Evolutionary conservation across 2,113 vertebrate genomes (phyloP).

Genomic region (Panthera uncia): DNA sequence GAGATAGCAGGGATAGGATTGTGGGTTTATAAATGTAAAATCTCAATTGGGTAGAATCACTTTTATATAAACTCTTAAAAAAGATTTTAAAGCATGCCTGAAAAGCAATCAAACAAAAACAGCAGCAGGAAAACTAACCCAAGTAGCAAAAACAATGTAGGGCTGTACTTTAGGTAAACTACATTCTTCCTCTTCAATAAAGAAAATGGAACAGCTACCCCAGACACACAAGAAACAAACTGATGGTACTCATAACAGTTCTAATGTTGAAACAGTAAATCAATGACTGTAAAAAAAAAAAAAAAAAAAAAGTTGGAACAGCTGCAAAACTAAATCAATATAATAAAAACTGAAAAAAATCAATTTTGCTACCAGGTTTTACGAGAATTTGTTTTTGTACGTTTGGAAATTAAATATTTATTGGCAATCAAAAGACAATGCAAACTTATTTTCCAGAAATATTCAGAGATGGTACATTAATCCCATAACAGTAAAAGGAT

Average conservation of each 20-base stretch:
- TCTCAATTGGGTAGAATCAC: background rate
- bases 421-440: background rate
- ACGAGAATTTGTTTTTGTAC: background rate
- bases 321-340: background rate
- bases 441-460: conserved; percentile 43
- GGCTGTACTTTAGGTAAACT: background rate
- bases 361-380: background rate
- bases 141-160: background rate
- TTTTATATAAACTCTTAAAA: background rate
- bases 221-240: background rate
- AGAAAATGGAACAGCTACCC: background rate
- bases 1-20: background rate
- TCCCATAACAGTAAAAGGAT: background rate
- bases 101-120: background rate
- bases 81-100: background rate
- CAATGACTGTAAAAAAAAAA: background rate
- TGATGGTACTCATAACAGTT: background rate
- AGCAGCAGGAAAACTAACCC: background rate
- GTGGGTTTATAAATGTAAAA: background rate
- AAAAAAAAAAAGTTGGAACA: background rate
- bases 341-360: conserved; percentile 30
- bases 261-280: background rate
- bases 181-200: background rate
- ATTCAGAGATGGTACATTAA: background rate
- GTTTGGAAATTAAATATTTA: conserved; percentile 52